Conservation (phyloP, 2,888 invertebrate genomes). For the Chymomyza procnemis region DNA sequence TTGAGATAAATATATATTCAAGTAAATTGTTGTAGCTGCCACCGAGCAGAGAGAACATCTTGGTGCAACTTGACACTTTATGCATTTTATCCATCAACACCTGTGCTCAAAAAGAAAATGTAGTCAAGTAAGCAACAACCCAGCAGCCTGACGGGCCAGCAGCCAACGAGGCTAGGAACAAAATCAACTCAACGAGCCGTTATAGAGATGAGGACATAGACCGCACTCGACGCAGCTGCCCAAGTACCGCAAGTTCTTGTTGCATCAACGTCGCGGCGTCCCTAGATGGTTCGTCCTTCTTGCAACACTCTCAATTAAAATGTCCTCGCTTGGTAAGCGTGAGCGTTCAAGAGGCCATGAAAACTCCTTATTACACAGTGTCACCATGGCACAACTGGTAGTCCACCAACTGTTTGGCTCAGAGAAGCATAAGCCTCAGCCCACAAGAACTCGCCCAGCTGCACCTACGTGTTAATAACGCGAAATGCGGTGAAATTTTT, state of each 20-base stretch:
- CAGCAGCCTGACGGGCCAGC: too few relatives aligned
- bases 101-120: slow-evolving; percentile 41
- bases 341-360: slow-evolving; percentile 72
- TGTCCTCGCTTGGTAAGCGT: slow-evolving; percentile 73
- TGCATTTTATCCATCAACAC: slow-evolving; percentile 65
- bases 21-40: neutral
- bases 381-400: slow-evolving; percentile 40
- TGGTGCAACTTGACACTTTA: slow-evolving; percentile 1
- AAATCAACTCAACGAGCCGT: slow-evolving; percentile 55
- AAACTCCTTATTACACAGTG: slow-evolving; percentile 72
- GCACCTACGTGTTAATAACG: slow-evolving; percentile 72
- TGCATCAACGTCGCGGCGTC: slow-evolving; percentile 21
- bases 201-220: slow-evolving; percentile 46
- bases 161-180: slow-evolving; percentile 28
- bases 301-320: slow-evolving; percentile 72
- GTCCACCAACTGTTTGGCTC: slow-evolving; percentile 24
- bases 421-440: slow-evolving; percentile 25
- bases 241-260: slow-evolving; percentile 63
- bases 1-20: neutral
- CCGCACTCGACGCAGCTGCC: slow-evolving; percentile 70
- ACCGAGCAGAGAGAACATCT: neutral
- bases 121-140: neutral
- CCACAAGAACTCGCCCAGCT: slow-evolving; percentile 13
- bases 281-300: slow-evolving; percentile 50
- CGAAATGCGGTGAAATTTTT: slow-evolving; percentile 70